Percentiles rank a stretch among this genome's conserved stretches.
Conservation (phyloP, 2,888 invertebrate genomes). For the Plagodis dolabraria region DNA sequence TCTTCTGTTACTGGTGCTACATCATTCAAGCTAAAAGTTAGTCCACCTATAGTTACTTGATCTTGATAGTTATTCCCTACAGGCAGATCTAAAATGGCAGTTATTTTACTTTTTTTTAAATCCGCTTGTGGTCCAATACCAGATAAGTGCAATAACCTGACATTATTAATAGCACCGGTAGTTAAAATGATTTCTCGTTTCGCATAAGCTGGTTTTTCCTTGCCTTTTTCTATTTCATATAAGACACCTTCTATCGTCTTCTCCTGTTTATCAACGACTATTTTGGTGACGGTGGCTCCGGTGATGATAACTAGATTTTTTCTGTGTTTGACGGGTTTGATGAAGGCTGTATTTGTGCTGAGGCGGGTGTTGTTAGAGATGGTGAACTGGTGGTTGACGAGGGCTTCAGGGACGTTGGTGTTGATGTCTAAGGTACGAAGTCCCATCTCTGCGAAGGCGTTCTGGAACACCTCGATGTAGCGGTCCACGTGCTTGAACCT, state of each 20-base stretch:
- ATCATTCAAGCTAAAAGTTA: slow-evolving; percentile 70
- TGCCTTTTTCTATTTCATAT: slow-evolving; percentile 74
- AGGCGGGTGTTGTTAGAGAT: slow-evolving; percentile 73
- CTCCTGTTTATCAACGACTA: slow-evolving; percentile 69
- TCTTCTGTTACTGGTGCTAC: slow-evolving; percentile 62
- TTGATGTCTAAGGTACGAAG: slow-evolving; percentile 72
- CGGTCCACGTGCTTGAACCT: slow-evolving; percentile 73
- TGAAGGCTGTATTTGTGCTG: slow-evolving; percentile 73
- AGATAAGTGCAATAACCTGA: slow-evolving; percentile 71
- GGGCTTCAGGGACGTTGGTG: slow-evolving; percentile 71
- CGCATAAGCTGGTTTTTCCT: slow-evolving; percentile 69
- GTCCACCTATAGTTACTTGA: slow-evolving; percentile 75
- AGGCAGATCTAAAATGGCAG: slow-evolving; percentile 63
- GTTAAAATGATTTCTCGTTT: slow-evolving; percentile 75
- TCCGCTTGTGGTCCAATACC: slow-evolving; percentile 73
- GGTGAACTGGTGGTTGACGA: slow-evolving; percentile 74
- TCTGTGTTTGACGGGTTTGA: slow-evolving; percentile 70
- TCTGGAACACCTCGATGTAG: slow-evolving; percentile 69
- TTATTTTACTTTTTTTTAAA: slow-evolving; percentile 68
- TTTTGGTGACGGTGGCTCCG: slow-evolving; percentile 72
- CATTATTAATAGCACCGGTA: slow-evolving; percentile 77
- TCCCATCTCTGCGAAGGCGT: slow-evolving; percentile 75
- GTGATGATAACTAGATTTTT: slow-evolving; percentile 72
- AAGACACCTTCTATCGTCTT: slow-evolving; percentile 71
- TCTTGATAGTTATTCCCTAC: slow-evolving; percentile 78